Conservation (phyloP, 2,113 vertebrate species). For the Holacanthus passer region DNA sequence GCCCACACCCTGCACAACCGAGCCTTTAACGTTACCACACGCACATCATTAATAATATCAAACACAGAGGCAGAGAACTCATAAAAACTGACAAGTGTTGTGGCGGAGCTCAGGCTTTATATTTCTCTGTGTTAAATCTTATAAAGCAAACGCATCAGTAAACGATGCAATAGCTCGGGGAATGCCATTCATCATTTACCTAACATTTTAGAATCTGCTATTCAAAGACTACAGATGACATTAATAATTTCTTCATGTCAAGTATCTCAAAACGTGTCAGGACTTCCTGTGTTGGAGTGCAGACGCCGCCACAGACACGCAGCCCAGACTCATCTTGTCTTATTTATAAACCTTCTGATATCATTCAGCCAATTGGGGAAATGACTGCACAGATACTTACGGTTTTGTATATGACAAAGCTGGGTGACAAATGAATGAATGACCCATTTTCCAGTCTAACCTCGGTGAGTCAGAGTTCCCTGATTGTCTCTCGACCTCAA, state of each 20-base stretch:
- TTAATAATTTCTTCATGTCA: conserved; percentile 40
- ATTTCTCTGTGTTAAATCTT: not conserved
- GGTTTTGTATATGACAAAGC: conserved; percentile 35
- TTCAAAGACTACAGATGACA: conserved; percentile 35
- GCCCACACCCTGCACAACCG: not conserved
- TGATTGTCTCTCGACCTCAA: conserved; percentile 36
- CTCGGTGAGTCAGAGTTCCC: conserved; percentile 16
- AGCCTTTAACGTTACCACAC: not conserved
- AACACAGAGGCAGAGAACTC: not conserved
- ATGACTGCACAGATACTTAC: conserved; percentile 11
- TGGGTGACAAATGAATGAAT: conserved; percentile 33
- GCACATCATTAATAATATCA: conserved; percentile 6
- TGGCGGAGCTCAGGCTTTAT: conserved; percentile 10
- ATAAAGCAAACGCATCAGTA: conserved; percentile 13
- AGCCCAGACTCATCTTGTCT: conserved; percentile 1
- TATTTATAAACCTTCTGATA: conserved; percentile 19
- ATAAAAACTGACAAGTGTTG: conserved; percentile 33
- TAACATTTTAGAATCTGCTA: conserved; percentile 13
- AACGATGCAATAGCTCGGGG: conserved; percentile 39
- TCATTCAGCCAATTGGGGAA: not conserved
- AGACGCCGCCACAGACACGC: not conserved
- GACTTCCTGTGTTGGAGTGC: not conserved
- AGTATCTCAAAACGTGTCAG: not conserved
- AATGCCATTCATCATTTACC: conserved; percentile 13
- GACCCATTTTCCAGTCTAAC: conserved; percentile 49